These are phyloP conservation scores for Aplodontia rufa DNA, from an alignment of 2,113 vertebrate species.

Conservation along the genomic window DNA sequence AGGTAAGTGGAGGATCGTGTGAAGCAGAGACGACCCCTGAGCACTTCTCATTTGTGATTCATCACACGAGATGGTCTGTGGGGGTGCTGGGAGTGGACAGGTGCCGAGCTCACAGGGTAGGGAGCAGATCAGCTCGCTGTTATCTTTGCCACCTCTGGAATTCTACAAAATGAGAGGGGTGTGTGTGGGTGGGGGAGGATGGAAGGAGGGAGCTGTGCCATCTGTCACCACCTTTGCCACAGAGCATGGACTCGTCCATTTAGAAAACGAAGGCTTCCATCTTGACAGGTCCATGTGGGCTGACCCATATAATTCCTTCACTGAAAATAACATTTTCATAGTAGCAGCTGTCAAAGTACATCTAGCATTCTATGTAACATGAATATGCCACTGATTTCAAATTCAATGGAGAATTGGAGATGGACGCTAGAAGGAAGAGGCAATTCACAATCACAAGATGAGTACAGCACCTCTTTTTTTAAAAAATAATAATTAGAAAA, in stretches of 20 bases:
- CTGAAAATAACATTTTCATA: slow-evolving; percentile 56
- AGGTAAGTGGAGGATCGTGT: not conserved
- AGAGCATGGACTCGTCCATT: not conserved
- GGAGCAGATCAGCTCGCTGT: not conserved
- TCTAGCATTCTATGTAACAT: not conserved
- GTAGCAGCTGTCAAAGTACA: slow-evolving; percentile 33
- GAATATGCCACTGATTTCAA: not conserved
- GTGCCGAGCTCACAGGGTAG: not conserved
- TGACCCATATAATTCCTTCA: slow-evolving; percentile 44
- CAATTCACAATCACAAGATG: slow-evolving; percentile 19
- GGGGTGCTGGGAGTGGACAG: no score
- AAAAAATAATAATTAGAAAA: not conserved
- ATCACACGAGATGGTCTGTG: not conserved
- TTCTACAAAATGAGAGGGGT: not conserved
- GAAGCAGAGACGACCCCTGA: not conserved
- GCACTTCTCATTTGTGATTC: not conserved
- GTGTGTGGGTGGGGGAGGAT: not conserved
- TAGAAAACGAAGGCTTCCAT: not conserved
- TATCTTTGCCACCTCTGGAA: not conserved
- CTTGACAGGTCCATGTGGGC: slow-evolving; percentile 8
- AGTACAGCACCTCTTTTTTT: slow-evolving; percentile 2
- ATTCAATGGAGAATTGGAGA: not conserved
- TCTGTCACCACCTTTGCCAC: not conserved
- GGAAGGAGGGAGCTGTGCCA: not conserved
- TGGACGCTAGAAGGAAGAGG: not conserved